These are phyloP conservation scores for Rhynchonycteris naso DNA, from an alignment of 2,797 vertebrate genomes.

Conservation along the genomic window DNA sequence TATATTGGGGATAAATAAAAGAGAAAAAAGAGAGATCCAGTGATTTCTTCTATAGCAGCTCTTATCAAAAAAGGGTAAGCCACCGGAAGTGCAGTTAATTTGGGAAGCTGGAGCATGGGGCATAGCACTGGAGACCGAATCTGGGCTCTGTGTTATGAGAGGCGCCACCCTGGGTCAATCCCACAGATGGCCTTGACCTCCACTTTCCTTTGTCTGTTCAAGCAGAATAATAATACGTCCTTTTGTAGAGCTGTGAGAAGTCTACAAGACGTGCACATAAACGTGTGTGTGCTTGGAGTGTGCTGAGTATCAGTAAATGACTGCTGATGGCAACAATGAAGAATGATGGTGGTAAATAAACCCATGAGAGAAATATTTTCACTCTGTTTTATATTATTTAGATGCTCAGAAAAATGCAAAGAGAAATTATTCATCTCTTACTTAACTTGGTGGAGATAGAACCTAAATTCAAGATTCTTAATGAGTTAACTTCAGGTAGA, in stretches of 20 bases:
- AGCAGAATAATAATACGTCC: too few relatives aligned
- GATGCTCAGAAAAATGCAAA: background rate
- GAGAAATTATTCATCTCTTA: background rate
- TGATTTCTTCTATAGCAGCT: background rate
- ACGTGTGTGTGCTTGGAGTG: background rate
- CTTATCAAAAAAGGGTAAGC: background rate
- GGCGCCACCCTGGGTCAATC: background rate
- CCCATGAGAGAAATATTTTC: background rate
- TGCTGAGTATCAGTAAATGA: background rate
- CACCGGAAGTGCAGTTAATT: background rate
- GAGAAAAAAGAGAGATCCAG: background rate
- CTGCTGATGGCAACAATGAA: too few relatives aligned
- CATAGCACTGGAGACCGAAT: background rate
- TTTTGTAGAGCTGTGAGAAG: background rate
- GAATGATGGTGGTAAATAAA: background rate
- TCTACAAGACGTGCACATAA: background rate
- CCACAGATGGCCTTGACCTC: background rate
- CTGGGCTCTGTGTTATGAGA: background rate
- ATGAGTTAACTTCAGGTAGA: background rate
- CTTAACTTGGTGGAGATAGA: background rate
- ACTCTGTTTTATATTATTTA: background rate
- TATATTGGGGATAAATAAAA: background rate
- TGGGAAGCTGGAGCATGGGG: background rate
- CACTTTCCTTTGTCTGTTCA: background rate
- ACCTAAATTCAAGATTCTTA: background rate